Base-by-base conservation (phyloP, 1,140 invertebrate genomes). In the Meloidogyne floridensis region DNA sequence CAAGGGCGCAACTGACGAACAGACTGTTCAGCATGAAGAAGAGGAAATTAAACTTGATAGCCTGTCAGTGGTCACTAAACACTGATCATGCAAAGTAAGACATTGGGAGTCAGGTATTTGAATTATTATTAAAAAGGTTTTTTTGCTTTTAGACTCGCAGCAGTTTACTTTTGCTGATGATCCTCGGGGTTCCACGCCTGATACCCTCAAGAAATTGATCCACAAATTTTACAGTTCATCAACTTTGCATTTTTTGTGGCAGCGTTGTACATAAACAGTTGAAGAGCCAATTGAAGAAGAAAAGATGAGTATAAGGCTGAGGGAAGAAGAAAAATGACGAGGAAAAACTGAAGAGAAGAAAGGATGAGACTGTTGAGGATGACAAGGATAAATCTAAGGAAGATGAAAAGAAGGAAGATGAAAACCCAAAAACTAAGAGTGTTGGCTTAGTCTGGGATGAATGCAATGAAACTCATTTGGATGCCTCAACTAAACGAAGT, bases 171-270 rank as follows among this genome's bases (percentile, higher is more conserved):
- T 99, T 80, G 93, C 93, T n/a, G 94, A 96, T 90, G 98, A 99
- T 93, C 97, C 98, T 10, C 93, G 97, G 84, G 96, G 96, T 20
- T 92, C 95, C 89, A 96, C 95, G 91, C 92, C 94, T 77, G 94
- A 96, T 86, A 97, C 95, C 3, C 93, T 99, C 18, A 94, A 94
- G 84, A 93, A 94, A 83, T 91, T 99, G 6, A 94, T 99, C 43
- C 95, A 95, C 90, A 99, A 98, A 91, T 99, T 91, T 98, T 95
- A 1, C 97, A 99, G 92, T 99, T 99, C 91, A 99, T 99, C 87
- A 98, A 98, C 91, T 99, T 99, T 92, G 95, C 20, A 99, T 99
- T 88, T 95, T 90, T 90, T 99, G 87, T 99, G 97, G 97, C 93
- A 94, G 65, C 96, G 95, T 90, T 97, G 92, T 91, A 95, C 94